Percentiles rank a stretch among this genome's conserved stretches.
phyloP scores from a whole-genome alignment of 2,113 vertebrate species.

The Chaenocephalus aceratus region DNA sequence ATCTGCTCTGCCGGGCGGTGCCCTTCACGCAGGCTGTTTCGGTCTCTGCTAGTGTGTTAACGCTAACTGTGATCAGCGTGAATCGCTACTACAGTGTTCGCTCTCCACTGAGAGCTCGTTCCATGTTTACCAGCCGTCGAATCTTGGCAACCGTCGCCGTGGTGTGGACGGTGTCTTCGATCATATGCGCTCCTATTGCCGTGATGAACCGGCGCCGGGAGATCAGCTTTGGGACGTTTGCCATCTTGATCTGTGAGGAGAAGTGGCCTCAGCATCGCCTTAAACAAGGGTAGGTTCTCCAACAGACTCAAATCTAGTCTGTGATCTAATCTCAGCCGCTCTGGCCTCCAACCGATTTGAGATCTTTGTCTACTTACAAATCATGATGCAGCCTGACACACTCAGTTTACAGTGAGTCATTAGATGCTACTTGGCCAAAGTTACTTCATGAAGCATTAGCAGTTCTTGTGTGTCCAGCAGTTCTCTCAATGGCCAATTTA shows the following conservation, averaged over 20 bases:
- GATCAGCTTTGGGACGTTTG: conserved; percentile 86
- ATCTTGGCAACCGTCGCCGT: conserved; percentile 87
- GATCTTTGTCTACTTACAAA: background rate
- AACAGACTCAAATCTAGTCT: too few species aligned
- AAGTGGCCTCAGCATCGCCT: conserved; percentile 90
- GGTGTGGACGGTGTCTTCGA: conserved; percentile 90
- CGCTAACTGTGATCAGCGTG: conserved; percentile 91
- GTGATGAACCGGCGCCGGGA: conserved; percentile 90
- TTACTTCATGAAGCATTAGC: background rate
- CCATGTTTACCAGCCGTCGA: conserved; percentile 89
- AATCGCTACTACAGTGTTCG: conserved; percentile 92
- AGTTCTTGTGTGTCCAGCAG: background rate
- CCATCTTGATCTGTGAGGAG: conserved; percentile 90
- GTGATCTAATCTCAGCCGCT: background rate
- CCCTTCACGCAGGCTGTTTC: conserved; percentile 93
- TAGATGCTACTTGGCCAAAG: background rate
- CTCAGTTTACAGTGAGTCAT: background rate
- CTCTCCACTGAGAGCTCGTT: conserved; percentile 88
- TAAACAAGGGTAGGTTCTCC: conserved; percentile 86
- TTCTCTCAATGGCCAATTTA: background rate
- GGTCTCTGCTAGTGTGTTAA: conserved; percentile 91
- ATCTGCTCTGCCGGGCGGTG: conserved; percentile 90
- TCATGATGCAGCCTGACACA: background rate
- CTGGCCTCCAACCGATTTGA: background rate
- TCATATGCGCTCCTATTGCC: conserved; percentile 90